Percentiles rank a stretch among this genome's conserved stretches.
Conservation (phyloP, 2,888 invertebrate genomes). For the Xestobium rufovillosum region DNA sequence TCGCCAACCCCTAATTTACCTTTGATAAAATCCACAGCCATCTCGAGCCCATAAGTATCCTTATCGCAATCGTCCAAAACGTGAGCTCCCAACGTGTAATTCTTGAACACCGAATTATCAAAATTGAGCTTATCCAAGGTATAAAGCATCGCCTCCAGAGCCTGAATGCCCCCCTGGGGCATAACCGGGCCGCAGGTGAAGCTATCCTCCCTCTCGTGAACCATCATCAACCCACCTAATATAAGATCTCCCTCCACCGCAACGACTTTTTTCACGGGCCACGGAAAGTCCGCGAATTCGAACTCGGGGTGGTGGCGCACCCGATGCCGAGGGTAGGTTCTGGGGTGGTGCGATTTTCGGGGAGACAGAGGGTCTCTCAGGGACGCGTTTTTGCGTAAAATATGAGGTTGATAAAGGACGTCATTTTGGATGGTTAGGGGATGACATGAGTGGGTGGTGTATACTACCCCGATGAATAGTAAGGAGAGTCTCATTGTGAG, state of each 20-base stretch:
- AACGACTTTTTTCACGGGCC: constrained; percentile 83
- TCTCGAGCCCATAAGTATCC: constrained; percentile 91
- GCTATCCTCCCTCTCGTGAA: constrained; percentile 83
- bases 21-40: constrained; percentile 95
- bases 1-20: no score
- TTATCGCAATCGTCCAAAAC: constrained; percentile 92
- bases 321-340: background rate
- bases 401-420: no score
- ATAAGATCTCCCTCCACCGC: constrained; percentile 82
- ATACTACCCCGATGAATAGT: no score
- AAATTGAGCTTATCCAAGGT: constrained; percentile 77
- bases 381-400: no score
- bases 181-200: constrained; percentile 88
- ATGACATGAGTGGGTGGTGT: no score
- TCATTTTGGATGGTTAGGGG: no score
- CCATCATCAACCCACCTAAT: constrained; percentile 91
- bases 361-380: background rate
- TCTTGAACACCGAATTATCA: constrained; percentile 60
- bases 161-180: constrained; percentile 87
- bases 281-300: constrained; percentile 40
- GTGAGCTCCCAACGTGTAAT: constrained; percentile 76
- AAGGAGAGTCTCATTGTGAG: no score
- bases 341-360: background rate
- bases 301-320: background rate
- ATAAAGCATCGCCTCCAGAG: constrained; percentile 86